Base-by-base conservation (phyloP, 2,888 invertebrate genomes). In the Meloe dianella region DNA sequence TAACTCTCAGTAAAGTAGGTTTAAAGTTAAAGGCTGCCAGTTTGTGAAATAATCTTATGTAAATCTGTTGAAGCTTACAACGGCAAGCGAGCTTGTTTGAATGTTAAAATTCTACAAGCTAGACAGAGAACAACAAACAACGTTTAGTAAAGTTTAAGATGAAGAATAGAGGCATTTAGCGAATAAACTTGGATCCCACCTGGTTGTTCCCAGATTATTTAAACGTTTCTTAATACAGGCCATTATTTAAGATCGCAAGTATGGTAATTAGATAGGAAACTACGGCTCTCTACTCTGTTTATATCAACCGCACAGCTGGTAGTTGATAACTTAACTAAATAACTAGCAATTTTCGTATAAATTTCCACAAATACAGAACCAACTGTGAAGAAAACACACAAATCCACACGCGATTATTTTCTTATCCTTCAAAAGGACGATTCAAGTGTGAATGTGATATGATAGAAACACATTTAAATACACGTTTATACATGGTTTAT, bases 171-270 rank as follows among this genome's bases (percentile, higher is more conserved):
- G 76, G 82, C 80, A 79, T 81, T 82, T 82, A 82, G 80, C 78
- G 81, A 80, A 81, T 82, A 82, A 83, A 82, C 78, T 82, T 81
- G 79, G 79, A 80, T 77, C 79, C 81, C 84, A 83, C 83, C 84
- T 84, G 84, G 80, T 80, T 80, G 81, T 83, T 84, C 84, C 81
- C 84, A 84, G 84, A 83, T 84, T 84, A 84, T 84, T 83, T 84
- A 84, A 84, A 82, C 83, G 83, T 82, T 84, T 83, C 83, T 84
- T 84, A 84, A 84, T 84, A 83, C 83, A 80, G 79, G 79, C 82
- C 83, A 82, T 83, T 83, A 83, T 83, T 84, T 83, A 83, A 81
- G 82, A 83, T 83, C 80, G 79, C 81, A 6, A 79, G 78, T 78
- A 82, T 81, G 81, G 78, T 82, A 82, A 81, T 81, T 82, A 76